phyloP scores from a whole-genome alignment of 2,113 vertebrate species.

The Pterophyllum scalare region DNA sequence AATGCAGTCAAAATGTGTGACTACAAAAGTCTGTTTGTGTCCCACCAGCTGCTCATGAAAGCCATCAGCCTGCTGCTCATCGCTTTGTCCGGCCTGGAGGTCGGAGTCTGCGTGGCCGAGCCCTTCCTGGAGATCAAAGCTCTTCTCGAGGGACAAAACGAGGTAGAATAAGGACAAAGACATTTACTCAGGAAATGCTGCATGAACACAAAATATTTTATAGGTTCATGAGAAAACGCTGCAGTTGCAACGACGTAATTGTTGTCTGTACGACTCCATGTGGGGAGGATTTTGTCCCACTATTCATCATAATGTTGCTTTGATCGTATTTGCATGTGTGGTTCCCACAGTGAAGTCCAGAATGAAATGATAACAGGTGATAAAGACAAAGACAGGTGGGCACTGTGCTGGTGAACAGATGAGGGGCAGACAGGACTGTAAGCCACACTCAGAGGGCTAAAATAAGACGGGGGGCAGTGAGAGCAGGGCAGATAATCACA shows the following conservation, averaged over 20 bases:
- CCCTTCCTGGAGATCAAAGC: slow-evolving; percentile 59
- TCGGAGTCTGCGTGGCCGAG: slow-evolving; percentile 62
- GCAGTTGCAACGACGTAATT: background rate
- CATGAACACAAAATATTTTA: background rate
- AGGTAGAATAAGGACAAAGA: background rate
- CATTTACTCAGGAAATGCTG: background rate
- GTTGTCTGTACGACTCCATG: background rate
- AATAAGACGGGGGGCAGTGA: no score
- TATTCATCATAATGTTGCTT: background rate
- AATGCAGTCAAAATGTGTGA: background rate
- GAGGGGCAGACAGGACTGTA: no score
- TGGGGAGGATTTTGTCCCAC: no score
- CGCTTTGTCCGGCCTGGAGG: slow-evolving; percentile 49
- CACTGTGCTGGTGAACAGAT: no score
- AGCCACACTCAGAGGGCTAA: no score
- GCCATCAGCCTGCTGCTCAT: slow-evolving; percentile 59
- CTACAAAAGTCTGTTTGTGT: background rate
- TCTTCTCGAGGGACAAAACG: slow-evolving; percentile 1
- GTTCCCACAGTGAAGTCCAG: no score
- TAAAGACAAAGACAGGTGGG: no score
- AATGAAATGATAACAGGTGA: no score
- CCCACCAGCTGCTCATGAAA: slow-evolving; percentile 17
- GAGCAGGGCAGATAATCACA: no score
- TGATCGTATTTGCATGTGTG: no score
- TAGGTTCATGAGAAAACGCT: no score